Percentiles rank a stretch among this genome's conserved stretches.
These are phyloP conservation scores for Hemicordylus capensis DNA, from an alignment of 2,113 vertebrate genomes.

Conservation along the genomic window DNA sequence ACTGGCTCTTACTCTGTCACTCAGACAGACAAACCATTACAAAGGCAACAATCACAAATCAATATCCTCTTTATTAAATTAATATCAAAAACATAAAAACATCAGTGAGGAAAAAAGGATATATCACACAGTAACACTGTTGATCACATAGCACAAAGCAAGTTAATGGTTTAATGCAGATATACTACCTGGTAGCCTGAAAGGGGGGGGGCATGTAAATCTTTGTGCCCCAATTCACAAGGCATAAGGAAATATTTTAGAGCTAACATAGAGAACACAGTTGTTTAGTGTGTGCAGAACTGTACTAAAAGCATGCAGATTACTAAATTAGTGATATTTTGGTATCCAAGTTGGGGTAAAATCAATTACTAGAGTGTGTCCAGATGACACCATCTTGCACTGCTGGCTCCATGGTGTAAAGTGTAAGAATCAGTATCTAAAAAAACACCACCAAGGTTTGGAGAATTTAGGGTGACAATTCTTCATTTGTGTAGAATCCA, in stretches of 20 bases:
- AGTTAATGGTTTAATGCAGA: constrained; percentile 2
- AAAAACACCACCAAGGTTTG: neutral
- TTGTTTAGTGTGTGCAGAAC: neutral
- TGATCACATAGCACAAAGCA: neutral
- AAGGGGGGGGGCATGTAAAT: neutral
- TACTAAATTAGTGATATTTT: neutral
- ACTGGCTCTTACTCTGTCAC: neutral
- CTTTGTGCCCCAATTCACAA: neutral
- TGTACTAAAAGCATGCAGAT: neutral
- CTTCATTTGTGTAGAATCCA: no score
- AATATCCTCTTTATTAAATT: constrained; percentile 31
- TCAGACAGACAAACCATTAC: neutral
- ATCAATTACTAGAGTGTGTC: neutral
- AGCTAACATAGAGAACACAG: neutral
- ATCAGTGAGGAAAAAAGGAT: constrained; percentile 3
- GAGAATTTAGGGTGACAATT: neutral
- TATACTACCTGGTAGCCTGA: neutral
- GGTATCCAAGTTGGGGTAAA: neutral
- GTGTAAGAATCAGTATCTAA: neutral
- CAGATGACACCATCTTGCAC: neutral
- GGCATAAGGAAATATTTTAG: neutral
- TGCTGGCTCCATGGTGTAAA: neutral
- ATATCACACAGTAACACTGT: neutral
- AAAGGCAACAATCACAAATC: constrained; percentile 1
- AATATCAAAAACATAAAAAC: constrained; percentile 7